A percentile compares a stretch with the other conserved stretches of the same genome.
phyloP scores from a whole-genome alignment of 2,888 invertebrate genomes.

The Ephialtes manifestator region DNA sequence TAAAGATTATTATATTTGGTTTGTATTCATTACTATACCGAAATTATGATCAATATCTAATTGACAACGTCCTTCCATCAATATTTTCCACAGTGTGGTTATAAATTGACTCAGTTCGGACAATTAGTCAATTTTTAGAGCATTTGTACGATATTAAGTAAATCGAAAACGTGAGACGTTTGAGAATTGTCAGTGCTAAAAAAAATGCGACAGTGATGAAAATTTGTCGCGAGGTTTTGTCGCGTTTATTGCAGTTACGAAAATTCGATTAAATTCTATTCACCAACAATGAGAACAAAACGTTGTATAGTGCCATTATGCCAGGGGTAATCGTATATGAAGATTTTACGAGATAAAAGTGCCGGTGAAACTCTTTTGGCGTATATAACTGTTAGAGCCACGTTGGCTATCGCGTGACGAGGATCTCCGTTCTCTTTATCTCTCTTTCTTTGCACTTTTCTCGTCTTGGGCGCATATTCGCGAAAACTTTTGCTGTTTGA shows the following conservation, averaged over 20 bases:
- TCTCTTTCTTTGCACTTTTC: conserved; percentile 32
- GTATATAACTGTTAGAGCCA: conserved; percentile 43
- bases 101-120: too few species aligned
- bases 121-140: background rate
- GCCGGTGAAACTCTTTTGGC: conserved; percentile 54
- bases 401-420: conserved; percentile 40
- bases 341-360: conserved; percentile 59
- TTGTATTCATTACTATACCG: too few species aligned
- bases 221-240: too few species aligned
- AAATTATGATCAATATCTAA: too few species aligned
- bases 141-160: background rate
- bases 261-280: conserved; percentile 37
- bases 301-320: too few species aligned
- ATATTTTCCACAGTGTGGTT: too few species aligned
- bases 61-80: too few species aligned
- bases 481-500: conserved; percentile 59
- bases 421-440: conserved; percentile 62
- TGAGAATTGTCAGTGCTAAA: background rate
- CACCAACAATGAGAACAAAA: background rate
- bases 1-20: too few species aligned
- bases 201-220: background rate
- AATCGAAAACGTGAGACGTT: background rate
- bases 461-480: conserved; percentile 57
- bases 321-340: conserved; percentile 3
- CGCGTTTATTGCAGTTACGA: conserved; percentile 11